A percentile compares a stretch with the other conserved stretches of the same genome.
phyloP scores from a whole-genome alignment of 2,113 vertebrate genomes.

The Stigmatopora argus region DNA sequence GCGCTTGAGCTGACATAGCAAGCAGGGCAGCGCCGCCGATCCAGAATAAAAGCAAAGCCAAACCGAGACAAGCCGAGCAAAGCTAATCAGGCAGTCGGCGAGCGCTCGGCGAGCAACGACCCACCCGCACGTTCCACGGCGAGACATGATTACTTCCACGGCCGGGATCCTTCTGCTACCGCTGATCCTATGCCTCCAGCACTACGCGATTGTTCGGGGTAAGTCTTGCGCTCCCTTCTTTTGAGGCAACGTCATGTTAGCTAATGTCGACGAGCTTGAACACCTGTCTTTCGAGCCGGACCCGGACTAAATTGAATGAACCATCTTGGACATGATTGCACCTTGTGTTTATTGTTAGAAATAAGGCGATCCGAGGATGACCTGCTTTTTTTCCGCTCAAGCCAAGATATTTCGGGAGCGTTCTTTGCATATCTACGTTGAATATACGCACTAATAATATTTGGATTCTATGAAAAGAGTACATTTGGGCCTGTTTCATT shows the following conservation, averaged over 20 bases:
- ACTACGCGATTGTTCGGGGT: constrained; percentile 54
- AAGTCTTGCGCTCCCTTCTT: constrained; percentile 24
- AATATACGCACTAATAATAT: background rate
- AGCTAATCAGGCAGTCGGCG: constrained; percentile 30
- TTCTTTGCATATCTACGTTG: background rate
- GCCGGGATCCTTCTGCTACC: constrained; percentile 58
- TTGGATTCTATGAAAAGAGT: background rate
- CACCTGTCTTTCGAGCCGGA: constrained; percentile 47
- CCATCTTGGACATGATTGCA: constrained; percentile 11
- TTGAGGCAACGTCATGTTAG: constrained; percentile 10
- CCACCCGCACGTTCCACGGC: constrained; percentile 7
- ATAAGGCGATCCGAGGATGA: background rate
- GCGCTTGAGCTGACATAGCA: constrained; percentile 30
- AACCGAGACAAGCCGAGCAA: background rate
- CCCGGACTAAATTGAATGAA: constrained; percentile 27
- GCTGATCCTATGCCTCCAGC: constrained; percentile 58
- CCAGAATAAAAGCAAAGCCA: constrained; percentile 2
- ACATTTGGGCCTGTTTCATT: constrained; percentile 23
- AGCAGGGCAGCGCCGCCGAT: constrained; percentile 31
- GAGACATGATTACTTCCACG: constrained; percentile 67
- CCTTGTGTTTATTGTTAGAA: background rate
- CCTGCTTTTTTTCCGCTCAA: background rate
- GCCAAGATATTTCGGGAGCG: too few relatives aligned
- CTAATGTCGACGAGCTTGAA: constrained; percentile 19
- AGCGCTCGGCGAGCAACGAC: constrained; percentile 45